Evolutionary conservation across 2,113 vertebrate genomes (phyloP), one percentile per base, ranked within the genome.

Genomic region (Callospermophilus lateralis): DNA sequence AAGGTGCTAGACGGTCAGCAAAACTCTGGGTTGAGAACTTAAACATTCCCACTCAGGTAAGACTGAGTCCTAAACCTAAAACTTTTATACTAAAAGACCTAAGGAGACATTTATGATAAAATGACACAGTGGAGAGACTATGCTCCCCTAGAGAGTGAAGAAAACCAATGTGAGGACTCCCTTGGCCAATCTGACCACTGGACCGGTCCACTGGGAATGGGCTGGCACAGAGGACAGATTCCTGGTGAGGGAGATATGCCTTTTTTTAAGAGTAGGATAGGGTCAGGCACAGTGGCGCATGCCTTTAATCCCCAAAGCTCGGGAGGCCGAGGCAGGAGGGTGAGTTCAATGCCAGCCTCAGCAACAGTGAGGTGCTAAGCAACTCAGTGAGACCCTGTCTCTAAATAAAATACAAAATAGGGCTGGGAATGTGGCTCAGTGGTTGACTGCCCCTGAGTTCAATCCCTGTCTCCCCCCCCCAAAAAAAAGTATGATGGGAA

Each of bases 1-100:
- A 92, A 97, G 93, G 74, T 51, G 84, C 67, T 77, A 68, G 90
- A 70, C 15, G 55, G 22, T 83, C 39, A 86, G 76, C 76, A 88
- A 13, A 58, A 91, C 63, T 63, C 61, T 87, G 65, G 0, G 83
- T 3, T n/a, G 90, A 84, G 92, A 84, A 83, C 42, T 74, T 78
- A 28, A 80, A 96, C 53, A 4, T 65, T 63, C 77, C 37, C 48
- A 95, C 65, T 58, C 24, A 34, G 90, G 94, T 96, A 84, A 48
- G 37, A 51, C 34, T 10, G 67, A 68, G 72, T 34, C 34, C 72
- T 95, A 34, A 65, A 74, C 65, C 74, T 39, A 28, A 45, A 90
- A 85, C 77, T 22, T 93, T 72, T 78, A 32, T 39, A n/a, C 88
- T 58, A 39, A 53, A 83, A 96, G 91, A 65, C 77, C 70, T 5